phyloP scores from a whole-genome alignment of 2,888 invertebrate species.

The Diarsia brunnea region DNA sequence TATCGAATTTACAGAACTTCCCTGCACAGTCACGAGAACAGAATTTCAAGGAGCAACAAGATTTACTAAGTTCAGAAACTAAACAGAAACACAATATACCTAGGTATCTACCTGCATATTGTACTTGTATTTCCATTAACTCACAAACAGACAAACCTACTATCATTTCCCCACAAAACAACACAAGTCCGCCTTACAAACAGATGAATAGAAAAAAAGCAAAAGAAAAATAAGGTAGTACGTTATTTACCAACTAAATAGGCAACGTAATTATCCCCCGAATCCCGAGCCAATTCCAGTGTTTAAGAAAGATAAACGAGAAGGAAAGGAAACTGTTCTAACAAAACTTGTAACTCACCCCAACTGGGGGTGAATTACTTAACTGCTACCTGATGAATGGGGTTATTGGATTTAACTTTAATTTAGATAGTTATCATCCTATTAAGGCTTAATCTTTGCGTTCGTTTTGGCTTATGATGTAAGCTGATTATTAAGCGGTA shows the following conservation, averaged over 20 bases:
- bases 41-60: conserved; percentile 54
- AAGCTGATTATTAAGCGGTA: conserved; percentile 51
- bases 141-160: conserved; percentile 20
- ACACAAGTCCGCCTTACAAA: conserved; percentile 51
- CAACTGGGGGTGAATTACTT: conserved; percentile 77
- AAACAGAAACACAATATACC: conserved; percentile 22
- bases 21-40: conserved; percentile 25
- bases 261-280: conserved; percentile 87
- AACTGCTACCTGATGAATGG: conserved; percentile 70
- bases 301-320: conserved; percentile 90
- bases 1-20: conserved; percentile 60
- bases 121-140: conserved; percentile 17
- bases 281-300: conserved; percentile 88
- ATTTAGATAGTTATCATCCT: conserved; percentile 71
- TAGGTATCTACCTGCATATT: conserved; percentile 30
- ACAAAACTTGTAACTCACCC: conserved; percentile 83
- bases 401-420: conserved; percentile 74
- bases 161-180: conserved; percentile 43
- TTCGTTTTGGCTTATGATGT: conserved; percentile 57
- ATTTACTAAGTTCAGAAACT: conserved; percentile 48
- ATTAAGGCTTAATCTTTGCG: conserved; percentile 63
- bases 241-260: conserved; percentile 84
- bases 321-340: conserved; percentile 85
- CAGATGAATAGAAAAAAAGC: conserved; percentile 65
- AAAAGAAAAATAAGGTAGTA: conserved; percentile 76